These are phyloP conservation scores for Merluccius polli DNA, from an alignment of 2,797 vertebrate genomes.

Conservation along the genomic window DNA sequence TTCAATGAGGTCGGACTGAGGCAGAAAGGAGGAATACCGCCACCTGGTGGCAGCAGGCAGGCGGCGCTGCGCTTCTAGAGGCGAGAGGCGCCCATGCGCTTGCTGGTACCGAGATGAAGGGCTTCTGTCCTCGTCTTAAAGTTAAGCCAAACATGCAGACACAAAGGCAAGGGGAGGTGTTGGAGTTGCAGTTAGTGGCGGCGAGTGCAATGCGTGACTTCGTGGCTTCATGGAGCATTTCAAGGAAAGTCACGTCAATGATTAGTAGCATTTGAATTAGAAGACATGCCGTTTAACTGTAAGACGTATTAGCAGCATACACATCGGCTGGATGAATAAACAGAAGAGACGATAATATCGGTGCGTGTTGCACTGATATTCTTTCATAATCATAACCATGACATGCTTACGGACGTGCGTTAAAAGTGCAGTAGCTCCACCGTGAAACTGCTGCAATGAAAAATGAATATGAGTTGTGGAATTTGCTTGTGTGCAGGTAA, in stretches of 20 bases:
- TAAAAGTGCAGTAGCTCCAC: not conserved
- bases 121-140: slow-evolving; percentile 63
- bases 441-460: not conserved
- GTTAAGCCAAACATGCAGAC: slow-evolving; percentile 75
- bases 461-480: not conserved
- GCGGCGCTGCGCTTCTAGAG: slow-evolving; percentile 40
- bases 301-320: not conserved
- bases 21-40: slow-evolving; percentile 48
- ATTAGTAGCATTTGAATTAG: not conserved
- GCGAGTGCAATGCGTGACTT: slow-evolving; percentile 34
- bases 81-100: slow-evolving; percentile 36
- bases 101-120: slow-evolving; percentile 43
- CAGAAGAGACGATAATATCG: not conserved
- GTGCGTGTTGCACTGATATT: not conserved
- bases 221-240: not conserved
- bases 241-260: not conserved
- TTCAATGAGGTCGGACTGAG: slow-evolving; percentile 34
- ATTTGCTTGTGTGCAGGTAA: not conserved
- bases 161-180: slow-evolving; percentile 63
- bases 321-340: not conserved
- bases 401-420: not conserved
- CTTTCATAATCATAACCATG: not conserved
- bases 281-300: not conserved
- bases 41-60: slow-evolving; percentile 49
- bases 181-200: slow-evolving; percentile 51